Conservation (phyloP, 2,113 vertebrate species). For the Panthera uncia region DNA sequence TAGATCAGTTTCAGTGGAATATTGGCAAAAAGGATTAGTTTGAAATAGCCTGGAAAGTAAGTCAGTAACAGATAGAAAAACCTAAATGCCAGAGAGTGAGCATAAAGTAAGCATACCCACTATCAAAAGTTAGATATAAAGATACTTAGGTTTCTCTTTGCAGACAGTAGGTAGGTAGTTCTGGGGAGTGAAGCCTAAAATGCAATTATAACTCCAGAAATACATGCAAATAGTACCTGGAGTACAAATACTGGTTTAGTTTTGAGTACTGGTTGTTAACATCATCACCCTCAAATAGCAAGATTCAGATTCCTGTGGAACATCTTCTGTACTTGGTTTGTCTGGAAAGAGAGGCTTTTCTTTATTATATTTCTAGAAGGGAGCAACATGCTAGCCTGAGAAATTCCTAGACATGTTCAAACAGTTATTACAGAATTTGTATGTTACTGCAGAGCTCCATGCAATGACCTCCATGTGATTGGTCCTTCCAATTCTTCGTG, state of each 20-base stretch:
- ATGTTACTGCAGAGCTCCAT: not conserved
- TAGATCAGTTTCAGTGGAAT: conserved; percentile 18
- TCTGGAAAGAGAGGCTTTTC: conserved; percentile 1
- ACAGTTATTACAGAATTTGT: conserved; percentile 13
- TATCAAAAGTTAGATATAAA: not conserved
- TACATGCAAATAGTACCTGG: not conserved
- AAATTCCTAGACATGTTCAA: not conserved
- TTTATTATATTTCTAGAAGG: not conserved
- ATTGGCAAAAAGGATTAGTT: not conserved
- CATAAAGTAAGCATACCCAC: not conserved
- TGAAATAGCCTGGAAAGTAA: not conserved
- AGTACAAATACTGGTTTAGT: conserved; percentile 27
- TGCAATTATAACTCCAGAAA: conserved; percentile 24
- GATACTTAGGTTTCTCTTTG: conserved; percentile 18
- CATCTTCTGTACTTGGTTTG: conserved; percentile 20
- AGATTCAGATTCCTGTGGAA: not conserved
- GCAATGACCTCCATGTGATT: not conserved
- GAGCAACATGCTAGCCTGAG: not conserved
- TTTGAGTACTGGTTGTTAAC: conserved; percentile 23
- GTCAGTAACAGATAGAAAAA: not conserved
- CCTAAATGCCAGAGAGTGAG: not conserved
- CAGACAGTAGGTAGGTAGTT: not conserved
- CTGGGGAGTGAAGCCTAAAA: not conserved
- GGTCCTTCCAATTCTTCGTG: not conserved
- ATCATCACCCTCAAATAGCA: conserved; percentile 9